Evolutionary conservation across 2,113 vertebrate genomes (phyloP).

Genomic region (Piprites chloris): DNA sequence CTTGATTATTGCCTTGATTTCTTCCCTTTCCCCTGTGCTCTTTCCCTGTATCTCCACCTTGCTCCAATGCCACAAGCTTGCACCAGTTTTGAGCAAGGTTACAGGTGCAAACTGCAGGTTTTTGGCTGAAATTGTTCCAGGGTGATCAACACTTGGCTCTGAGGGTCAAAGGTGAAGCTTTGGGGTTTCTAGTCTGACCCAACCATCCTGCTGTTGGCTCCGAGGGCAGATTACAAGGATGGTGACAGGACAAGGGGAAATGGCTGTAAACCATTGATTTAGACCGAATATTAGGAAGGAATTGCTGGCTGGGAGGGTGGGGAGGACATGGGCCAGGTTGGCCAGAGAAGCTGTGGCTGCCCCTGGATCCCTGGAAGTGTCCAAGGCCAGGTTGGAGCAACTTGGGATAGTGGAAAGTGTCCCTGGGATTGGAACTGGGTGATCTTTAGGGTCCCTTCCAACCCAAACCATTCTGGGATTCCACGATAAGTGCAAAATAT

Average conservation of each 20-base stretch:
- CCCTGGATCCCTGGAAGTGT: neutral
- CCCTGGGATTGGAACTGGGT: neutral
- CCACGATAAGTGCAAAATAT: neutral
- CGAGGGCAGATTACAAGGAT: neutral
- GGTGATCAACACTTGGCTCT: neutral
- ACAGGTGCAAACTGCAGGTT: fast-evolving
- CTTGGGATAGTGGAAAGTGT: neutral
- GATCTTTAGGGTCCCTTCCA: neutral
- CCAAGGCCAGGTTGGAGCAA: neutral
- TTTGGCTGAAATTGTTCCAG: neutral
- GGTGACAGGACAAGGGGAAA: neutral
- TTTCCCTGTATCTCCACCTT: neutral
- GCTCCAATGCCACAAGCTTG: neutral
- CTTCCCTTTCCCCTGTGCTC: fast-evolving
- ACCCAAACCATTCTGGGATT: neutral
- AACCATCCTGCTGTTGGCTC: neutral
- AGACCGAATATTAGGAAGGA: neutral
- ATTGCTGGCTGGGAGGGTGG: neutral
- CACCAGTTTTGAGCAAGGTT: neutral
- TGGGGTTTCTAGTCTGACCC: neutral
- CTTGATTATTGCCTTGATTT: neutral
- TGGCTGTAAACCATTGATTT: neutral
- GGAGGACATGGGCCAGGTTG: neutral
- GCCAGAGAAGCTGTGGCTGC: neutral
- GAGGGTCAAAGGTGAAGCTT: neutral